Evolutionary conservation across 2,113 vertebrate species (phyloP).

Genomic region (Aegithalos caudatus): DNA sequence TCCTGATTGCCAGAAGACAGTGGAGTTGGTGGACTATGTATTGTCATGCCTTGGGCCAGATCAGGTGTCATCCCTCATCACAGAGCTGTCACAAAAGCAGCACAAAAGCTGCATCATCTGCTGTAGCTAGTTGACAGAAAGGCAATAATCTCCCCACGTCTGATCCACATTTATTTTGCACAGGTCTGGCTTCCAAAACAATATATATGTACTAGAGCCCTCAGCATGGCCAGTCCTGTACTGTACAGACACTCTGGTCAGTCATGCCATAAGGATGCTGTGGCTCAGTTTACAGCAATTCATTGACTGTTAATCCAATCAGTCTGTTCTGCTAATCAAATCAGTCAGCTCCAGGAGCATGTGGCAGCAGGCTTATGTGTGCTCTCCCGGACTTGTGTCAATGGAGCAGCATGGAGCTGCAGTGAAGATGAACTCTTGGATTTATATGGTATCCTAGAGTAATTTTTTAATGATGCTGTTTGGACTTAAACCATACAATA

Average conservation of each 20-base stretch:
- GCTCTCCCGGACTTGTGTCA: accelerated
- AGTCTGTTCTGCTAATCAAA: constrained; percentile 32
- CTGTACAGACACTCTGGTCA: neutral
- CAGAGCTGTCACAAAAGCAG: neutral
- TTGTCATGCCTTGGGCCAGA: neutral
- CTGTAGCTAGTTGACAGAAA: neutral
- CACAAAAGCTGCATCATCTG: neutral
- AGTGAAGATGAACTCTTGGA: neutral
- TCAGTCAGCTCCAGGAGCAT: neutral
- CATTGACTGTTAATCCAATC: constrained; percentile 31
- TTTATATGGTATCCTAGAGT: neutral
- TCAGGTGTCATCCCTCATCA: neutral
- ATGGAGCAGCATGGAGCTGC: neutral
- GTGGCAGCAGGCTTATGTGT: neutral
- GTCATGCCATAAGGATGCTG: neutral
- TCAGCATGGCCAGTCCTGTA: neutral
- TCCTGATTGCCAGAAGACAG: neutral
- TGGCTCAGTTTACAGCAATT: neutral
- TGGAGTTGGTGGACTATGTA: accelerated
- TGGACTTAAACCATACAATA: neutral
- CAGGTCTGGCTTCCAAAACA: neutral
- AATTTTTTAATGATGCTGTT: neutral
- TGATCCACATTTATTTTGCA: neutral
- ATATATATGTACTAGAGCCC: neutral
- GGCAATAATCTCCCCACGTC: neutral